Evolutionary conservation across 2,888 invertebrate genomes (phyloP), one percentile per base, ranked within the genome.

Genomic region (Chydorus sphaericus): DNA sequence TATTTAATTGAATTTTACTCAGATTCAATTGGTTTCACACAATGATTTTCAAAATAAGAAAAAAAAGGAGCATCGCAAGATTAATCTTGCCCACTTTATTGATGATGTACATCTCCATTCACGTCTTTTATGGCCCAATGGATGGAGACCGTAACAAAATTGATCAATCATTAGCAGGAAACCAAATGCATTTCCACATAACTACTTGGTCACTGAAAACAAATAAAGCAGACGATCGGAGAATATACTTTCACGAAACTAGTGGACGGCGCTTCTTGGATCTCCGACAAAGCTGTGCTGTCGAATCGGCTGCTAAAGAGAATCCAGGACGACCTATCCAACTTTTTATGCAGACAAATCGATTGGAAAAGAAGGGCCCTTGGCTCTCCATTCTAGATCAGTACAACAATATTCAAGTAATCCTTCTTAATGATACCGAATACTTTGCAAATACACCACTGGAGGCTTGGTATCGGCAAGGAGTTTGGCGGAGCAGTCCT

Each of bases 221-320:
- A n/a, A n/a, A n/a, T n/a, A n/a, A n/a, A n/a, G n/a, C n/a, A n/a
- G n/a, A 44, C 44, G 28, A 44, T 44, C 44, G 23, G 20, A 44
- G 44, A 16, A 44, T 44, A 26, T 44, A 44, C 44, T 44, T 44
- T 28, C 44, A 44, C 44, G 44, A 44, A 44, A 44, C 44, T 10
- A 44, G 44, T 28, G 44, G 44, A 23, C 8, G 44, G n/a, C 23
- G 23, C 14, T 28, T 11, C 1, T 23, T 44, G 23, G 28, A 23
- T 44, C 4, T 44, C 23, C 8, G 44, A n/a, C 44, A 44, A 44
- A 44, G 10, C 28, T 44, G 44, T n/a, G 44, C 44, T 6, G 44
- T 44, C 6, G 44, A 44, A 44, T 44, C 44, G 10, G 44, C 44
- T 20, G 44, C 44, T 16, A 44, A 44, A 44, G 44, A 20, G 14